phyloP scores from a whole-genome alignment of 2,888 invertebrate genomes.

The Tetramorium bicarinatum region DNA sequence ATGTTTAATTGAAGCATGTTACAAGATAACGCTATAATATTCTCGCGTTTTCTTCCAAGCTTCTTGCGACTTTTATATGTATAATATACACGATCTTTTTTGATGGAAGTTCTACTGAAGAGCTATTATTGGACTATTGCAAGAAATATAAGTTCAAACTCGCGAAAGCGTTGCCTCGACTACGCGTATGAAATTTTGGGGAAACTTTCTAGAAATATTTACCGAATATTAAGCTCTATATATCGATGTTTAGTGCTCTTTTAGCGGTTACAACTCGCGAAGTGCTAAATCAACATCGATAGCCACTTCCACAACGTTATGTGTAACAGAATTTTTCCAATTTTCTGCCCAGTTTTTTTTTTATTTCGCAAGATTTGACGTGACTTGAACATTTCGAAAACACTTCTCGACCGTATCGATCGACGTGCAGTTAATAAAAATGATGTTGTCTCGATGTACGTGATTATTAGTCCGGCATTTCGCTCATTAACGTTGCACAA shows the following conservation, averaged over 20 bases:
- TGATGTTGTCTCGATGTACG: not conserved
- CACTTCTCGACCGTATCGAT: not conserved
- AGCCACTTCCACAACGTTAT: conserved; percentile 4
- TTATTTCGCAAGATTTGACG: not conserved
- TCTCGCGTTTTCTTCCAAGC: not conserved
- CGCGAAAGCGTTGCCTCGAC: not conserved
- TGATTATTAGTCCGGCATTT: not conserved
- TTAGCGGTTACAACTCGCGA: conserved; percentile 8
- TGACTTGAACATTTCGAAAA: not conserved
- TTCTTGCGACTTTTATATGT: not conserved
- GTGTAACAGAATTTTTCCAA: not conserved
- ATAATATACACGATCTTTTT: not conserved
- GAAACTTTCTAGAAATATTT: not conserved
- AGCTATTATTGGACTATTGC: not conserved
- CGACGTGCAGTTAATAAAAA: not conserved
- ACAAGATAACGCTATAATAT: not conserved
- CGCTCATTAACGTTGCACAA: not conserved
- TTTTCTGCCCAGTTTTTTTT: not conserved
- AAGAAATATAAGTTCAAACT: not conserved
- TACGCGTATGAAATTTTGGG: not conserved
- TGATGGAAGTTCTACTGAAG: not conserved
- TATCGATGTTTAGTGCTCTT: conserved; percentile 2
- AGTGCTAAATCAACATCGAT: conserved; percentile 5
- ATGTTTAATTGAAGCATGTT: not conserved
- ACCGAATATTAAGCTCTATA: not conserved